A percentile compares a stretch with the other conserved stretches of the same genome.
Evolutionary conservation across 2,797 vertebrate genomes (phyloP).

Genomic region (Anabacerthia variegaticeps): DNA sequence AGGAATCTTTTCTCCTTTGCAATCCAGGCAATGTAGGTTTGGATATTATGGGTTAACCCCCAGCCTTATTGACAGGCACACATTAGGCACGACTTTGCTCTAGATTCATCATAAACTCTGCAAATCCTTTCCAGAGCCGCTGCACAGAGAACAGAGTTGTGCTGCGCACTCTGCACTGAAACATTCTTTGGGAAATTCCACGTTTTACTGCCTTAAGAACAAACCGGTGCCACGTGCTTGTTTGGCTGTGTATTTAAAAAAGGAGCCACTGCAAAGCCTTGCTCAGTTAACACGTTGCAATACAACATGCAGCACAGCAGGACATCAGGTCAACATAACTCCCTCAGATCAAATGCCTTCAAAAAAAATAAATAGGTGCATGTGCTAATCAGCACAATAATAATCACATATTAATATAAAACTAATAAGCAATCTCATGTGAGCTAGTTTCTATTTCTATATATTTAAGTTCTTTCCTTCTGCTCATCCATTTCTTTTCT

Average conservation of each 20-base stretch:
- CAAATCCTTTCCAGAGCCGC: background rate
- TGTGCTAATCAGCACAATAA: background rate
- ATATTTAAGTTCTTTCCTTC: conserved; percentile 25
- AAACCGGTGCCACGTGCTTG: background rate
- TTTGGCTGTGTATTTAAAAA: background rate
- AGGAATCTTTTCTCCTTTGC: background rate
- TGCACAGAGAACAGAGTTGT: background rate
- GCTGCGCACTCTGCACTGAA: background rate
- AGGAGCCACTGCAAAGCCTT: background rate
- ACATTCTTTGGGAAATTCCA: background rate
- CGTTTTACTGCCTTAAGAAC: background rate
- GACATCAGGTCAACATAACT: background rate
- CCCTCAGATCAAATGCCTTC: background rate
- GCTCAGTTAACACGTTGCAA: background rate
- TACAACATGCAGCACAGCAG: background rate
- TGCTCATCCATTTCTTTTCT: conserved; percentile 52
- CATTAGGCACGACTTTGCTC: background rate
- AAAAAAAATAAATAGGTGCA: accelerated
- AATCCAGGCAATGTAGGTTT: background rate
- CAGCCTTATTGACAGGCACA: background rate
- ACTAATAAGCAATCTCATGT: background rate
- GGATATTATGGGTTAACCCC: background rate
- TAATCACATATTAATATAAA: background rate
- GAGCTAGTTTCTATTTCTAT: conserved; percentile 40
- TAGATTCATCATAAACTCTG: background rate